Percentiles rank a stretch among this genome's conserved stretches.
Conservation (phyloP, 2,888 invertebrate genomes). For the Athripsodes cinereus region DNA sequence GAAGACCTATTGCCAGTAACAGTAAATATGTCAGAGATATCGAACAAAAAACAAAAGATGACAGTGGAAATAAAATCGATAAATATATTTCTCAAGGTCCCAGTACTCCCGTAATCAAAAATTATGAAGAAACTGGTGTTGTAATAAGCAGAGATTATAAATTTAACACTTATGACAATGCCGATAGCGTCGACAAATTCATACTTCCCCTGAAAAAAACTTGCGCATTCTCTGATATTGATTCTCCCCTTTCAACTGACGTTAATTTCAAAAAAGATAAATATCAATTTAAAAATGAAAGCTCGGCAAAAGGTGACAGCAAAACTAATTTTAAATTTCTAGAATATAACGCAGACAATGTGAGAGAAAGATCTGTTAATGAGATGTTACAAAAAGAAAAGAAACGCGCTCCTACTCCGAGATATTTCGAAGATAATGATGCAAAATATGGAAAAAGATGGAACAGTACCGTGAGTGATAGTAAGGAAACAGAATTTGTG, state of each 20-base stretch:
- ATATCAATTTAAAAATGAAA: not conserved
- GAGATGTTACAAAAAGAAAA: not conserved
- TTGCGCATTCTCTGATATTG: not conserved
- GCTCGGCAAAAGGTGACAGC: not conserved
- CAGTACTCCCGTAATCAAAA: not conserved
- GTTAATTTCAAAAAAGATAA: not conserved
- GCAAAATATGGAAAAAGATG: not conserved
- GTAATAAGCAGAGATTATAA: not conserved
- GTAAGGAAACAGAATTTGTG: not conserved
- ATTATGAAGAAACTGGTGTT: not conserved
- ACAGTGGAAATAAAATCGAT: not conserved
- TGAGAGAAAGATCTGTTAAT: not conserved
- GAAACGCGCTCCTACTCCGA: not conserved
- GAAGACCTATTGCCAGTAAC: not conserved
- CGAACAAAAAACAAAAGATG: too few species aligned
- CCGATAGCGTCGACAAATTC: not conserved
- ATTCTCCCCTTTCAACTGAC: not conserved
- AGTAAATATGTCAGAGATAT: not conserved
- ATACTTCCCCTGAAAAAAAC: not conserved
- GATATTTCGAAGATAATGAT: not conserved
- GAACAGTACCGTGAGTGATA: not conserved
- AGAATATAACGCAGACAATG: not conserved
- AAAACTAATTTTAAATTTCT: not conserved
- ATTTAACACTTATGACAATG: not conserved
- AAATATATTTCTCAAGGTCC: conserved; percentile 1